A percentile compares a stretch with the other conserved stretches of the same genome.
Evolutionary conservation across 2,113 vertebrate genomes (phyloP).

Genomic region (Alligator mississippiensis): DNA sequence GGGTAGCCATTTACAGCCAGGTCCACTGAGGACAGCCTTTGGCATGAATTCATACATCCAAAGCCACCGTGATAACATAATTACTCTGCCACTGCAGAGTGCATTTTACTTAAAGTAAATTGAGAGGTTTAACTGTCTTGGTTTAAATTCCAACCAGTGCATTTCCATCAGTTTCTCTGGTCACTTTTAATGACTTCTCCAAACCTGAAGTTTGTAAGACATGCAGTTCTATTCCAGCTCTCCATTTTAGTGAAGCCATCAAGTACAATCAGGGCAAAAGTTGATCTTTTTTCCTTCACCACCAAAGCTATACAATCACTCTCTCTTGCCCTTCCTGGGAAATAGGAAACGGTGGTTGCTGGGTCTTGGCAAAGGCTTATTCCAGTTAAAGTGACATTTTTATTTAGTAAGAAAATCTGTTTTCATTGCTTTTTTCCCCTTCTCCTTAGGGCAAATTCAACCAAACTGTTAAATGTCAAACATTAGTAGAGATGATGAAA

Average conservation of each 20-base stretch:
- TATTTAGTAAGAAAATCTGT: constrained; percentile 31
- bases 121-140: fast-evolving
- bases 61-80: background rate
- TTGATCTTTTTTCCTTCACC: fast-evolving
- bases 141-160: fast-evolving
- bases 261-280: background rate
- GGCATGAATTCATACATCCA: too few relatives aligned
- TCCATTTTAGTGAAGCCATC: background rate
- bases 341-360: background rate
- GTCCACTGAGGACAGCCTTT: too few relatives aligned
- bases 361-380: background rate
- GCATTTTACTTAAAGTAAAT: fast-evolving
- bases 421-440: background rate
- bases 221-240: background rate
- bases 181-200: fast-evolving
- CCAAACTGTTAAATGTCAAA: constrained; percentile 56
- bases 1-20: too few relatives aligned
- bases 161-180: background rate
- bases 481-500: constrained; percentile 16
- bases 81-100: too few relatives aligned
- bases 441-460: constrained; percentile 22
- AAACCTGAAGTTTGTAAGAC: background rate
- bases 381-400: constrained; percentile 36
- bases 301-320: background rate
- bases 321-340: background rate